phyloP scores from a whole-genome alignment of 92 coral and sea anemone species.

The Desmophyllum pertusum region DNA sequence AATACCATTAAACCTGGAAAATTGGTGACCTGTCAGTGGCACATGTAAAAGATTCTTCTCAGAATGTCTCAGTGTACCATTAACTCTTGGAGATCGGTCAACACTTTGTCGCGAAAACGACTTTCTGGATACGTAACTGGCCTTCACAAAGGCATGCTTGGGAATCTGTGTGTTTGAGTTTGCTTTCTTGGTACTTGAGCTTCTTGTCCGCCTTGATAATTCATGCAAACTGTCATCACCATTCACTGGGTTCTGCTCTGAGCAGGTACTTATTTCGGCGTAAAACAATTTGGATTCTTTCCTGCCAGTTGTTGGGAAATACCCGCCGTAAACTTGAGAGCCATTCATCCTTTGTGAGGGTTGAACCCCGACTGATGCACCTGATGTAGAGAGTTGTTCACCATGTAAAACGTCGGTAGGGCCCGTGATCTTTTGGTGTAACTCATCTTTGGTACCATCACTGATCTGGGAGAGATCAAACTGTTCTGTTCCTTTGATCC shows the following conservation, averaged over 20 bases:
- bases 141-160: constrained; percentile 13
- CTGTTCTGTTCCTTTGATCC: constrained; percentile 6
- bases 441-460: constrained; percentile 61
- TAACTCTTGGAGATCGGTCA: constrained; percentile 1
- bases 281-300: constrained; percentile 35
- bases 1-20: constrained; percentile 20
- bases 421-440: constrained; percentile 67
- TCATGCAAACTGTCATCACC: neutral
- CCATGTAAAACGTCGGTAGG: constrained; percentile 25
- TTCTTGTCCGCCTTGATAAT: neutral
- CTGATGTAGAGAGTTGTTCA: constrained; percentile 39
- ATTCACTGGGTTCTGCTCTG: neutral
- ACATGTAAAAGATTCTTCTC: constrained; percentile 2
- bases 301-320: constrained; percentile 49
- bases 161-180: neutral
- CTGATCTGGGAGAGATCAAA: constrained; percentile 16
- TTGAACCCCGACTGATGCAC: neutral
- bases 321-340: constrained; percentile 55
- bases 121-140: constrained; percentile 21
- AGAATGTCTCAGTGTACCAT: neutral
- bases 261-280: constrained; percentile 46
- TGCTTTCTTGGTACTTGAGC: neutral
- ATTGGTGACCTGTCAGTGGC: constrained; percentile 40
- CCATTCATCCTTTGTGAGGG: constrained; percentile 27
- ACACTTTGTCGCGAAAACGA: constrained; percentile 15